phyloP scores from a whole-genome alignment of 2,888 invertebrate genomes.

The Drosophila ezoana region DNA sequence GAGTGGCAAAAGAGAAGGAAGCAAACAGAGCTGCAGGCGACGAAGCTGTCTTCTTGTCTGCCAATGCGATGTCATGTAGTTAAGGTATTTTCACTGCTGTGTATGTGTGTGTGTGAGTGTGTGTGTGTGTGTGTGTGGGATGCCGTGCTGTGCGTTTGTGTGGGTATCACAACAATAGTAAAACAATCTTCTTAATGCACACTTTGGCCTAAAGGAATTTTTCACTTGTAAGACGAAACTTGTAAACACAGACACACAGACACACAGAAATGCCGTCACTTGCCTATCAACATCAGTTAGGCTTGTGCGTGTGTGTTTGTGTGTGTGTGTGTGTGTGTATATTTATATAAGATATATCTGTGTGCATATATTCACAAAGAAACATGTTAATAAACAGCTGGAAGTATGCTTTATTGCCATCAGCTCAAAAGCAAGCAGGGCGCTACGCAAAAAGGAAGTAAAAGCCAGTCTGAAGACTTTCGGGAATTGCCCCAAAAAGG shows the following conservation, averaged over 20 bases:
- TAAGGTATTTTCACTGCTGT: constrained; percentile 55
- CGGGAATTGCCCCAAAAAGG: constrained; percentile 64
- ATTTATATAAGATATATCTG: constrained; percentile 28
- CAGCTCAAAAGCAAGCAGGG: constrained; percentile 39
- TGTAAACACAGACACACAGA: constrained; percentile 40
- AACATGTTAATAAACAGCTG: constrained; percentile 81
- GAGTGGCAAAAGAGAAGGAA: constrained; percentile 25
- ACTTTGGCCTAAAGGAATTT: constrained; percentile 81
- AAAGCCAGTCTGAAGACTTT: constrained; percentile 41
- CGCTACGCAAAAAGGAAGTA: constrained; percentile 28
- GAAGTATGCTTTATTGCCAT: constrained; percentile 78
- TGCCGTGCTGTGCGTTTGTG: constrained; percentile 16
- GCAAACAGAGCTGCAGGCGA: constrained; percentile 58
- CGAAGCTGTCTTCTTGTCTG: constrained; percentile 54
- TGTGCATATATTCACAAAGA: constrained; percentile 65
- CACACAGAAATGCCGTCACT: constrained; percentile 21
- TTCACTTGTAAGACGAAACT: constrained; percentile 74
- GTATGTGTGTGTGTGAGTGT: constrained; percentile 39
- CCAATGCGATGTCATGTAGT: constrained; percentile 66
- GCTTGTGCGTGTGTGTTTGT: constrained; percentile 34
- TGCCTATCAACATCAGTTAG: constrained; percentile 61
- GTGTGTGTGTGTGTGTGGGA: constrained; percentile 24
- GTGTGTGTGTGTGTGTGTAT: constrained; percentile 11
- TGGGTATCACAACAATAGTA: constrained; percentile 76
- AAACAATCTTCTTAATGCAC: constrained; percentile 81